Conservation (phyloP, 2,113 vertebrate species). For the Spilogale gracilis region DNA sequence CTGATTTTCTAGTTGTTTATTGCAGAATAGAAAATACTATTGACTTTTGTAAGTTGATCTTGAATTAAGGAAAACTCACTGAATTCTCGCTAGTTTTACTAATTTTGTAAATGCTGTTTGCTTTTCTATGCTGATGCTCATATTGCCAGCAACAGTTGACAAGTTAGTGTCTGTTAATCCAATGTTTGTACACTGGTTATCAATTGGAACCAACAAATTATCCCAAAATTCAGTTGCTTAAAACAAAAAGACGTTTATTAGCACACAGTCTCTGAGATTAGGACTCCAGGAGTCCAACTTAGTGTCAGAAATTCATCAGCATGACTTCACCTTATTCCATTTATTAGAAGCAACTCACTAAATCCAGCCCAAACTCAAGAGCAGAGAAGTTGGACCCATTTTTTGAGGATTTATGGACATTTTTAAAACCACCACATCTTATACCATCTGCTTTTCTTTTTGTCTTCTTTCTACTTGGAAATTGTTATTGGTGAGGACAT, state of each 20-base stretch:
- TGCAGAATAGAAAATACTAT: not conserved
- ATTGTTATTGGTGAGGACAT: not conserved
- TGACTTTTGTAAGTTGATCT: not conserved
- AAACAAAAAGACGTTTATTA: not conserved
- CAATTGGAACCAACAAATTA: not conserved
- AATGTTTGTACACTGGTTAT: not conserved
- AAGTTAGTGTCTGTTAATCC: not conserved
- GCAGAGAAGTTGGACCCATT: not conserved
- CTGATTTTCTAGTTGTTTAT: not conserved
- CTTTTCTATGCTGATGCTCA: constrained; percentile 7
- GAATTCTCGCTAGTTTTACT: not conserved
- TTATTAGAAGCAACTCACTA: not conserved
- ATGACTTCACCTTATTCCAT: not conserved
- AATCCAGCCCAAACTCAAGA: not conserved
- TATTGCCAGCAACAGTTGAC: not conserved
- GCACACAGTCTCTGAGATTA: not conserved
- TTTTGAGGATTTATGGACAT: not conserved
- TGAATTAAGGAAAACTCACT: not conserved
- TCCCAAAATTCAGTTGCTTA: not conserved
- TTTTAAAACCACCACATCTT: constrained; percentile 1
- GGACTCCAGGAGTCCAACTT: not conserved
- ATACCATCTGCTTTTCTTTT: not conserved
- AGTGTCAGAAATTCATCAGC: not conserved
- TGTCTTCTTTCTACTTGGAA: constrained; percentile 19
- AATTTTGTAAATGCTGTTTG: not conserved